Percentiles rank a stretch among this genome's conserved stretches.
These are phyloP conservation scores for Calliphora vicina DNA, from an alignment of 1,140 invertebrate species.

Conservation along the genomic window DNA sequence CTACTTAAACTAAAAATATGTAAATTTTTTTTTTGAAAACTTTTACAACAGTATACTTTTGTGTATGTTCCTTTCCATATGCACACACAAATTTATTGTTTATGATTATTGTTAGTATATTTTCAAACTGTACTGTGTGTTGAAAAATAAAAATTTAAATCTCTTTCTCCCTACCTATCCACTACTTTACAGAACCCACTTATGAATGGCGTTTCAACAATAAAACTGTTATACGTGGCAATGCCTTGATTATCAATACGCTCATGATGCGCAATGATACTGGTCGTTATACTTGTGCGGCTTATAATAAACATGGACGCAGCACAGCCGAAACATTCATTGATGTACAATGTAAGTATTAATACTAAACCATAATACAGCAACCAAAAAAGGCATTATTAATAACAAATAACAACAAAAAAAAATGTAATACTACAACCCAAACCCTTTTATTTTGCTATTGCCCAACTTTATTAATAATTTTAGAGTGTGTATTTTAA, in stretches of 20 bases:
- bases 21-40: no score
- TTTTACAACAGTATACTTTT: background rate
- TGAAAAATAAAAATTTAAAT: slow-evolving; percentile 3
- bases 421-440: no score
- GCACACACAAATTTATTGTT: background rate
- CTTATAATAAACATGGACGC: slow-evolving; percentile 56
- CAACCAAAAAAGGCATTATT: no score
- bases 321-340: slow-evolving; percentile 53
- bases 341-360: slow-evolving; percentile 59
- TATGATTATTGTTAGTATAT: background rate
- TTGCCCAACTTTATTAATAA: background rate
- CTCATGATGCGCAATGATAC: slow-evolving; percentile 53
- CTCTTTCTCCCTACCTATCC: background rate
- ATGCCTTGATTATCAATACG: slow-evolving; percentile 56
- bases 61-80: background rate
- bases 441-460: background rate
- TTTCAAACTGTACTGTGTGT: no score
- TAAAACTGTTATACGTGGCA: slow-evolving; percentile 51
- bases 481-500: background rate
- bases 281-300: slow-evolving; percentile 54
- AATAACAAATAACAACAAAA: no score
- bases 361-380: background rate
- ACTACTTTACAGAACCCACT: slow-evolving; percentile 48
- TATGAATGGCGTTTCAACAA: slow-evolving; percentile 59
- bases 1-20: no score